Base-by-base conservation (phyloP, 2,113 vertebrate genomes). In the Myrmecophaga tridactyla region DNA sequence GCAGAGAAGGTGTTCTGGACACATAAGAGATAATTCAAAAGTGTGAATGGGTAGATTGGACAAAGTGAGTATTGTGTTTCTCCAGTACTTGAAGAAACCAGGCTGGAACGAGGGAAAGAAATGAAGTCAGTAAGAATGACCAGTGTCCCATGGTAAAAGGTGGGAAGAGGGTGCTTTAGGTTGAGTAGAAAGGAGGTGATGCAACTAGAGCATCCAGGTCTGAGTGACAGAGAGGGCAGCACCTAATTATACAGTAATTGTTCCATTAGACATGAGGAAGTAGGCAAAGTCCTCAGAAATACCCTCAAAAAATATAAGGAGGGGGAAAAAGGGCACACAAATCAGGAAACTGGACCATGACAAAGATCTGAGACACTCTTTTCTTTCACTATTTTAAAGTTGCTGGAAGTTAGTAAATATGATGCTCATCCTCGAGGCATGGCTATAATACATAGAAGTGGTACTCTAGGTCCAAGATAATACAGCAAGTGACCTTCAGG, bases 41-140 rank as follows among this genome's bases (percentile, higher is more conserved):
- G 34, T 56, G 20, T 11, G 11, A 88, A 69, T 48, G 31, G 46
- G 20, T 58, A 93, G 39, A 93, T 6, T 63, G 41, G 17, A 91
- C 29, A 36, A 90, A 84, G 34, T 31, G 39, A 10, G 48, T 86
- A 7, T 17, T 78, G 8, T 72, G 36, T 0, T 91, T 84, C 36
- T 86, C 39, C 69, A 39, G 60, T 58, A 39, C 70, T 78, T 89
- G 14, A 96, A n/a, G 77, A 88, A 91, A 62, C 31, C 81, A 89
- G 53, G n/a, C 23, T 87, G 62, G 20, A 92, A 17, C 72, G 4
- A 20, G 18, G 48, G 39, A 46, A 21, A 86, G 77, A 86, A 83
- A 77, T 63, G 51, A 51, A 89, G 46, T 63, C n/a, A n/a, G n/a
- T n/a, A 60, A 90, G 51, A 41, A 23, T 65, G 58, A 69, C 20